Conservation (phyloP, 2,113 vertebrate genomes). For the Pungitius pungitius region DNA sequence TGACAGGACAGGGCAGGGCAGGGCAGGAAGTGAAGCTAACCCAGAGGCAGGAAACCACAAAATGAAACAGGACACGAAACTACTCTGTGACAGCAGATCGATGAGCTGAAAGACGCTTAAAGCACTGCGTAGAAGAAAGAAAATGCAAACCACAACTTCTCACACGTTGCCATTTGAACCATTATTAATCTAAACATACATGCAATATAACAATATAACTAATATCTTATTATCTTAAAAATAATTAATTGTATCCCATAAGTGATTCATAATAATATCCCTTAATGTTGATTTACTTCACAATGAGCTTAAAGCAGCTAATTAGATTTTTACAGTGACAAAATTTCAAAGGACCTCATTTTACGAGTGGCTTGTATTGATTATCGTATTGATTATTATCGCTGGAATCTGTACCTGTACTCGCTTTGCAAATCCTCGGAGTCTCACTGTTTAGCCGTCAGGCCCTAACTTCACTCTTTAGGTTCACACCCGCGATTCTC, state of each 20-base stretch:
- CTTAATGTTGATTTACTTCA: background rate
- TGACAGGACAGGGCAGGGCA: no score
- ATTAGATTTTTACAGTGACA: background rate
- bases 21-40: no score
- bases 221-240: no score
- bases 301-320: background rate
- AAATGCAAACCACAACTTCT: background rate
- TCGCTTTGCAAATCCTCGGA: background rate
- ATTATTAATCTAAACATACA: background rate
- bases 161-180: background rate
- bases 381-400: background rate
- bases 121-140: background rate
- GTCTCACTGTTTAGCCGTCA: background rate
- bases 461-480: background rate
- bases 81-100: no score
- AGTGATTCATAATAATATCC: background rate
- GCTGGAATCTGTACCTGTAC: background rate
- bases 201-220: no score
- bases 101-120: background rate
- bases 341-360: background rate
- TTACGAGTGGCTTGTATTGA: background rate
- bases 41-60: no score
- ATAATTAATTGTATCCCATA: no score
- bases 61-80: no score
- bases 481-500: background rate